Base-by-base conservation (phyloP, 35 echinoderm and acorn worm species). In the Heliocidaris erythrogramma region DNA sequence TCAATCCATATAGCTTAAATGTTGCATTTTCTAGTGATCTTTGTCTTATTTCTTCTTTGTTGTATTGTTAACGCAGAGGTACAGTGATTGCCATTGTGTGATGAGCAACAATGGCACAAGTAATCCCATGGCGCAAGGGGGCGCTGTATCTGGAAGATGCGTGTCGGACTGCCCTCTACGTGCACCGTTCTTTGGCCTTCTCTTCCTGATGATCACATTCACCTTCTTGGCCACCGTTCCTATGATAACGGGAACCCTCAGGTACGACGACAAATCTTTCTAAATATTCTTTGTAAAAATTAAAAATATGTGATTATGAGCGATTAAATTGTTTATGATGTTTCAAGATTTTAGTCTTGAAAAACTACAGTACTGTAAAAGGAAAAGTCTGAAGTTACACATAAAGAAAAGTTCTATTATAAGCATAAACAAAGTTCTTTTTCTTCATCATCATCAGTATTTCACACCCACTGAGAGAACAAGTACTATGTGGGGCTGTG, bases 201-300 rank as follows among this genome's bases (percentile, higher is more conserved):
- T 92, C 91, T 92, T 92, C 48, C 49, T 92, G 17, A 92, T 92
- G 91, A 92, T 92, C 10, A 92, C 91, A 16, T 92, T 92, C 49
- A 92, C 91, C 13, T 92, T 92, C 91, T 59, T 92, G 50, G 91
- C 91, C 47, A 92, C 91, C 5, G 91, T 92, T 92, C 91, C 91
- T 27, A 59, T 92, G 91, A 92, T 92, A 92, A 92, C 91, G 21
- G 91, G 17, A 59, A 92, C 91, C 9, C 91, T 92, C 4, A 92
- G 90, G 90, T 92, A 92, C 4, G 90, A 11, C 12, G n/a, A 86
- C 52, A 42, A 42, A 42, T 42, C 35, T 56, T 56, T 56, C 65
- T 24, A 8, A 4, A n/a, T 21, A n/a, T 7, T 21, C 5, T 78
- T 60, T 60, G 59, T 60, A 60, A 60, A 9, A 60, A 60, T 14